phyloP scores from a whole-genome alignment of 2,888 invertebrate species.

The Baccha elongata region DNA sequence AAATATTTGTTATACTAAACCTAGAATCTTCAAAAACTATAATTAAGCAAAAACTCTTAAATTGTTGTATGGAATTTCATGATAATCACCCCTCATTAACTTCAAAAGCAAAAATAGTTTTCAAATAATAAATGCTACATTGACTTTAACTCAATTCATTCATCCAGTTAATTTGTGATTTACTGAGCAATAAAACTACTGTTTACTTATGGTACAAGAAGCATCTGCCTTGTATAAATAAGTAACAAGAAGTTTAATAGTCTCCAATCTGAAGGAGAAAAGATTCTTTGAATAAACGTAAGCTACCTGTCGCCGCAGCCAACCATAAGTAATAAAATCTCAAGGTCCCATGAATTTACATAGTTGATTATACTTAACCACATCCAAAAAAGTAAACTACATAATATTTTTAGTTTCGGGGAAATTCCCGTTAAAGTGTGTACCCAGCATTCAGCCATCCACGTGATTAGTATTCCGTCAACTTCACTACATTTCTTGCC shows the following conservation, averaged over 20 bases:
- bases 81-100: neutral
- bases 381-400: slow-evolving; percentile 17
- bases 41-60: too few species aligned
- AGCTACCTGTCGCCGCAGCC: too few species aligned
- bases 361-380: slow-evolving; percentile 42
- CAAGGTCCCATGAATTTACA: slow-evolving; percentile 59
- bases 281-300: too few species aligned
- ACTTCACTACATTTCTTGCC: slow-evolving; percentile 26
- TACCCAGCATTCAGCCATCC: slow-evolving; percentile 16
- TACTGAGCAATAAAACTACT: slow-evolving; percentile 23
- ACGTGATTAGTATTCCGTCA: slow-evolving; percentile 69
- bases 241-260: too few species aligned
- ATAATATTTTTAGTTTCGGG: slow-evolving; percentile 55
- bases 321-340: too few species aligned
- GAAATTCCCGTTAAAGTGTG: slow-evolving; percentile 53
- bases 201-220: slow-evolving; percentile 5
- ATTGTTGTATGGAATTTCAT: too few species aligned
- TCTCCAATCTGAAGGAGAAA: too few species aligned
- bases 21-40: too few species aligned
- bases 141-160: slow-evolving; percentile 11
- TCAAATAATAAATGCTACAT: slow-evolving; percentile 10
- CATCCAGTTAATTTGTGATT: slow-evolving; percentile 32
- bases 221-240: neutral
- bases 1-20: too few species aligned
- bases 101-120: neutral